These are phyloP conservation scores for Myotis pilosus DNA, from an alignment of 2,797 vertebrate species.

Conservation along the genomic window DNA sequence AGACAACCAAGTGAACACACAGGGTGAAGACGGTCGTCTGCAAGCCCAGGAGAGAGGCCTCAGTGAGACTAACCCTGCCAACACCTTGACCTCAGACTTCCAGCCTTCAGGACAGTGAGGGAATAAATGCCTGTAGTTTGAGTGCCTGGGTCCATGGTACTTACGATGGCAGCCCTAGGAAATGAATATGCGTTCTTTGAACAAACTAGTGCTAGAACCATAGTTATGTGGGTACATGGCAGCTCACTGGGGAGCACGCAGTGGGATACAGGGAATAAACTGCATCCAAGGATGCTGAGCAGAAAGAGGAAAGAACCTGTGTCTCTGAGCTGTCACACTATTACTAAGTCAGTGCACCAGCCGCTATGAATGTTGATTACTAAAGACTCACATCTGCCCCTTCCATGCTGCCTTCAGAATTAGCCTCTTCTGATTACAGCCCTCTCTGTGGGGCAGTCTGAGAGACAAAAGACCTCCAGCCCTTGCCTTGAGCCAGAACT, in stretches of 20 bases:
- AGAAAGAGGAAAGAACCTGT: background rate
- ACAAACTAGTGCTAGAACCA: background rate
- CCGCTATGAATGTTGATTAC: background rate
- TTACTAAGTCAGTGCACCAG: background rate
- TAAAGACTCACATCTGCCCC: background rate
- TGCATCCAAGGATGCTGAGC: background rate
- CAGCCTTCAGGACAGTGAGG: too few species aligned
- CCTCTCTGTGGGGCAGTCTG: background rate
- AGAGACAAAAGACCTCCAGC: background rate
- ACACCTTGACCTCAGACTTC: background rate
- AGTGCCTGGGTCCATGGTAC: background rate
- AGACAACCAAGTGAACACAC: background rate
- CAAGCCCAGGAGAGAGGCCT: background rate
- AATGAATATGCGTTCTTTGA: background rate
- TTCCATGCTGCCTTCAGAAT: background rate
- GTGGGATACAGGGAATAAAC: background rate
- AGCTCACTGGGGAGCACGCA: background rate
- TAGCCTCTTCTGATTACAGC: background rate
- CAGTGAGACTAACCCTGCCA: background rate
- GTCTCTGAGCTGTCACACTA: background rate
- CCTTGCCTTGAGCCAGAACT: background rate
- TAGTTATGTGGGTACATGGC: background rate
- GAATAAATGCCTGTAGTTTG: background rate
- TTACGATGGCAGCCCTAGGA: background rate
- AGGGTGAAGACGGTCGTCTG: background rate